A percentile compares a stretch with the other conserved stretches of the same genome.
phyloP scores from a whole-genome alignment of 2,797 vertebrate genomes.

The Eptatretus atami region DNA sequence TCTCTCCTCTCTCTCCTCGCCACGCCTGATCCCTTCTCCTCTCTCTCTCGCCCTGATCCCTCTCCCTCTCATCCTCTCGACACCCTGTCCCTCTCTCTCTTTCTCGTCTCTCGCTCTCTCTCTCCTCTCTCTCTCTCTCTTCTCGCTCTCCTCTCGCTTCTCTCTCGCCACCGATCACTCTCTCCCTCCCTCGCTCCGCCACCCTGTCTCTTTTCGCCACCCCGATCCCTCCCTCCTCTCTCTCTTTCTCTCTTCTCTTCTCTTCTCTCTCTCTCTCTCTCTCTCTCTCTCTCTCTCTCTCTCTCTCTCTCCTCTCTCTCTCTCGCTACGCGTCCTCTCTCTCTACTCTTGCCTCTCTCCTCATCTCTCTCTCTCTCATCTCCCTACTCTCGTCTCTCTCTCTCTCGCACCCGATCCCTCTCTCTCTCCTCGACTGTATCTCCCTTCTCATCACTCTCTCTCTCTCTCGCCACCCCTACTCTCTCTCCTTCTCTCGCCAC shows the following conservation, averaged over 20 bases:
- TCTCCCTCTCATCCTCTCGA: neutral
- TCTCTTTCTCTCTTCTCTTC: neutral
- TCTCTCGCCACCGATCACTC: neutral
- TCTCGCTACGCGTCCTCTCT: neutral
- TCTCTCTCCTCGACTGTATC: too few species aligned
- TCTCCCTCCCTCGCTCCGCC: neutral
- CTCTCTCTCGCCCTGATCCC: neutral
- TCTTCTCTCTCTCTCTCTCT: neutral
- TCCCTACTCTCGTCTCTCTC: neutral
- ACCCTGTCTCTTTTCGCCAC: neutral
- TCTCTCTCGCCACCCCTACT: too few species aligned
- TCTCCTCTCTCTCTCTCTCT: neutral
- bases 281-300: neutral
- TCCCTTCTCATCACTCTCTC: too few species aligned
- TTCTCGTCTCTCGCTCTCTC: neutral
- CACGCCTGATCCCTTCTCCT: neutral
- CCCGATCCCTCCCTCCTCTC: neutral
- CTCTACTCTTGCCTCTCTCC: neutral
- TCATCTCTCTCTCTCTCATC: neutral
- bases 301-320: neutral
- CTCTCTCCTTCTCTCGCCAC: too few species aligned
- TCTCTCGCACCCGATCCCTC: neutral
- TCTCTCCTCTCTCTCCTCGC: conserved; percentile 1
- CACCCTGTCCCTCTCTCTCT: neutral
- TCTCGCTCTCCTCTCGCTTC: neutral